A percentile compares a stretch with the other conserved stretches of the same genome.
These are phyloP conservation scores for Blomia tropicalis DNA, from an alignment of 2,888 invertebrate species.

Conservation along the genomic window DNA sequence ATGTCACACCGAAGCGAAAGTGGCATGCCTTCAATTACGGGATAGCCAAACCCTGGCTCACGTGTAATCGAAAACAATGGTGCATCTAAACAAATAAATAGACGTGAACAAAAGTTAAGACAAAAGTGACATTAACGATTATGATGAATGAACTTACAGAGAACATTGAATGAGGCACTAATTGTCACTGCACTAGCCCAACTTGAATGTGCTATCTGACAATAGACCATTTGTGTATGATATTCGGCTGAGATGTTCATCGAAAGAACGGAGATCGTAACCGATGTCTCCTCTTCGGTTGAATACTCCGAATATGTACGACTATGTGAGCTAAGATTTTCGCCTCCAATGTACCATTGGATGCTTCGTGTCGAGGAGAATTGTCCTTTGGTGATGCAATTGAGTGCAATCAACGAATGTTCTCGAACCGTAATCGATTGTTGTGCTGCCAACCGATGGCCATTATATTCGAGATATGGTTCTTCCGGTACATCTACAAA, in stretches of 20 bases:
- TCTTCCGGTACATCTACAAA: constrained; percentile 54
- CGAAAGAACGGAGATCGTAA: constrained; percentile 46
- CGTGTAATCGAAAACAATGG: constrained; percentile 82
- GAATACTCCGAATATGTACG: constrained; percentile 31
- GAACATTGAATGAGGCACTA: constrained; percentile 44
- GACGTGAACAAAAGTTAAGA: neutral
- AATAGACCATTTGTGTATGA: constrained; percentile 68
- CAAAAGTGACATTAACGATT: neutral
- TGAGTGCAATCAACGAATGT: constrained; percentile 60
- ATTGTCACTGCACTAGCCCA: constrained; percentile 44
- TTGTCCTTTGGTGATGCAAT: constrained; percentile 70
- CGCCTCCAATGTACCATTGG: constrained; percentile 45
- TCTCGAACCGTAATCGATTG: constrained; percentile 55
- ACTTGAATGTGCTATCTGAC: constrained; percentile 56
- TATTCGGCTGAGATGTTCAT: constrained; percentile 61
- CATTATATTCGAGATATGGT: constrained; percentile 70
- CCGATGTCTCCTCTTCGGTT: constrained; percentile 30
- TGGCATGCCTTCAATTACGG: constrained; percentile 68
- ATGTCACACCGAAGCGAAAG: constrained; percentile 80
- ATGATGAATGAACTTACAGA: constrained; percentile 46
- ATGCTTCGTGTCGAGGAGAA: constrained; percentile 49
- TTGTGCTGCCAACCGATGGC: constrained; percentile 28
- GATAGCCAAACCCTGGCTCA: constrained; percentile 78
- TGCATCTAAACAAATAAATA: constrained; percentile 50
- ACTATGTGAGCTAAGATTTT: constrained; percentile 30